phyloP scores from a whole-genome alignment of 2,113 vertebrate species.

The Bambusicola thoracicus region DNA sequence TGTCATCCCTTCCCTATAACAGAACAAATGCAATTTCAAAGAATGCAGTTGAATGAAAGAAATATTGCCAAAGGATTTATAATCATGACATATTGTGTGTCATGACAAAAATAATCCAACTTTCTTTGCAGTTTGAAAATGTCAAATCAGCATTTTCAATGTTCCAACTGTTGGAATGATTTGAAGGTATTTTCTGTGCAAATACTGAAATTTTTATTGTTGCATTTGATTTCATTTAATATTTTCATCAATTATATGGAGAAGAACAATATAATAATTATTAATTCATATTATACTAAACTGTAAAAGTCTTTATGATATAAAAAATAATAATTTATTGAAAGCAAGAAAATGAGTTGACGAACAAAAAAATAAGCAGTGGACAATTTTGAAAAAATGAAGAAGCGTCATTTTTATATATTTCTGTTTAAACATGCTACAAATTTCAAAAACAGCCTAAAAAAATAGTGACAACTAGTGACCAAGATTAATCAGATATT shows the following conservation, averaged over 20 bases:
- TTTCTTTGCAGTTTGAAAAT: too few species aligned
- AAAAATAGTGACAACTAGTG: not conserved
- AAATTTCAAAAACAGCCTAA: not conserved
- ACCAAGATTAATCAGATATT: not conserved
- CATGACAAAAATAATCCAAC: too few species aligned
- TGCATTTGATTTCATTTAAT: too few species aligned
- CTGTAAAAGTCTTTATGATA: not conserved
- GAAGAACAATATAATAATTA: not conserved
- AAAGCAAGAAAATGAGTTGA: not conserved
- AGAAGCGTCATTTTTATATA: not conserved
- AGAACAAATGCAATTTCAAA: not conserved
- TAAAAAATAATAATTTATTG: not conserved
- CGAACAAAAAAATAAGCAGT: not conserved
- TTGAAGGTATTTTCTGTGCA: too few species aligned
- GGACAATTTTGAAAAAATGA: not conserved
- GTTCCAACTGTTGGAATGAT: too few species aligned
- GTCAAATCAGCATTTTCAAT: too few species aligned
- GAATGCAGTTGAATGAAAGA: not conserved
- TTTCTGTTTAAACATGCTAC: not conserved
- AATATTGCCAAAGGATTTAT: not conserved
- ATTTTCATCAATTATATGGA: not conserved
- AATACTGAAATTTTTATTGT: too few species aligned
- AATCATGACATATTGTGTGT: not conserved
- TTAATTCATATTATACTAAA: not conserved
- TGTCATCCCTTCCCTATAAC: not conserved